Conservation (phyloP, 2,888 invertebrate genomes). For the Ceramica pisi region DNA sequence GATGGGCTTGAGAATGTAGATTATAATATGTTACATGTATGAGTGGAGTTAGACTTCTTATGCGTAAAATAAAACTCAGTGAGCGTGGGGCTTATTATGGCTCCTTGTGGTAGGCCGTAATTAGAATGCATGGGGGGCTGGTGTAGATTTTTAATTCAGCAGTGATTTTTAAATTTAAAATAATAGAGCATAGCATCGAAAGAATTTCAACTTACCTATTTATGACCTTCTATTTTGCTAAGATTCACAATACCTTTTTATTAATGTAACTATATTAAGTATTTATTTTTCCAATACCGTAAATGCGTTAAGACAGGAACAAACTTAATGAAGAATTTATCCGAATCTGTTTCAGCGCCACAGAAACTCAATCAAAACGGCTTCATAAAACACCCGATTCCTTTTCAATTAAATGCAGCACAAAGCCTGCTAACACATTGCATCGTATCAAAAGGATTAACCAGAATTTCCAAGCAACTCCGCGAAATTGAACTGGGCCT, state of each 20-base stretch:
- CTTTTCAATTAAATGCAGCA: slow-evolving; percentile 36
- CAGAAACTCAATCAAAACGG: slow-evolving; percentile 24
- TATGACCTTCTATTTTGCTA: not conserved
- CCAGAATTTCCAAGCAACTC: slow-evolving; percentile 12
- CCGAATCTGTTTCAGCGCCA: not conserved
- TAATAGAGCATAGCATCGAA: not conserved
- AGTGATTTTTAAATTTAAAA: not conserved
- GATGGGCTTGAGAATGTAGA: slow-evolving; percentile 46
- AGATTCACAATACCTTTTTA: too few relatives aligned
- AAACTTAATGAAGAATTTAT: not conserved
- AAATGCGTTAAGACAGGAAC: not conserved
- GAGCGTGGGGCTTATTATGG: slow-evolving; percentile 23
- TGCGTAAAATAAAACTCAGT: slow-evolving; percentile 27
- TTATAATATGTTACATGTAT: slow-evolving; percentile 39
- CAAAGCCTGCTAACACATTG: slow-evolving; percentile 14
- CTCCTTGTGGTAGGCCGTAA: slow-evolving; percentile 24
- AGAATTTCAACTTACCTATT: not conserved
- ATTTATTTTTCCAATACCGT: not conserved
- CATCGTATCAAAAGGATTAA: slow-evolving; percentile 32
- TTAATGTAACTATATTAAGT: too few relatives aligned
- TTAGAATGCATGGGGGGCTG: not conserved
- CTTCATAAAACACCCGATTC: slow-evolving; percentile 9
- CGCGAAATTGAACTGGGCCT: slow-evolving; percentile 16
- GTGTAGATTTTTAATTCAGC: not conserved
- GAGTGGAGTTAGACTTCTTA: slow-evolving; percentile 21